Percentiles rank a stretch among this genome's conserved stretches.
Conservation (phyloP, 1,140 invertebrate genomes). For the Aricia agestis region DNA sequence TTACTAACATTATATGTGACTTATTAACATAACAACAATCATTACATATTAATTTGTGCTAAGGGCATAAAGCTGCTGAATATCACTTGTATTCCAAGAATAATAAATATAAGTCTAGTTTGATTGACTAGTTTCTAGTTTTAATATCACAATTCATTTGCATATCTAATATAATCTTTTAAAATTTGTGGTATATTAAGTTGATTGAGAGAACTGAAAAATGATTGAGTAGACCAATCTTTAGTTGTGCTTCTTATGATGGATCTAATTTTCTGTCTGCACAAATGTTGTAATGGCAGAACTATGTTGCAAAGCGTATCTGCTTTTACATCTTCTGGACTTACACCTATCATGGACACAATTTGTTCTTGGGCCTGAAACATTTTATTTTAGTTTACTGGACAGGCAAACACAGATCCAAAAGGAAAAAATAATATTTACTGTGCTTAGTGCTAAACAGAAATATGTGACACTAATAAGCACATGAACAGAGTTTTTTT, state of each 20-base stretch:
- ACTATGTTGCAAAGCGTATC: constrained; percentile 37
- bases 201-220: constrained; percentile 39
- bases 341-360: constrained; percentile 41
- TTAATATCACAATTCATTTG: neutral
- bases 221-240: constrained; percentile 37
- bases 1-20: too few species aligned
- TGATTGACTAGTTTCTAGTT: neutral
- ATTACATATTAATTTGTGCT: neutral
- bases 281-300: constrained; percentile 53
- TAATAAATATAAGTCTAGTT: neutral
- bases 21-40: too few species aligned
- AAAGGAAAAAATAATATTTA: neutral
- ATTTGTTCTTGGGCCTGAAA: constrained; percentile 50
- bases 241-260: constrained; percentile 34
- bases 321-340: constrained; percentile 26
- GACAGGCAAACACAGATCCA: neutral
- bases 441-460: too few species aligned
- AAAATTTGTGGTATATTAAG: constrained; percentile 44
- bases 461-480: too few species aligned
- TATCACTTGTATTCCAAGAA: neutral
- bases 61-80: neutral
- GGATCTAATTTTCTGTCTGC: constrained; percentile 45
- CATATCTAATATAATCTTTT: constrained; percentile 52
- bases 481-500: too few species aligned
- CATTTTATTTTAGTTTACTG: neutral